Evolutionary conservation across 1,140 invertebrate species (phyloP).

Genomic region (Panagrolaimus sp.): DNA sequence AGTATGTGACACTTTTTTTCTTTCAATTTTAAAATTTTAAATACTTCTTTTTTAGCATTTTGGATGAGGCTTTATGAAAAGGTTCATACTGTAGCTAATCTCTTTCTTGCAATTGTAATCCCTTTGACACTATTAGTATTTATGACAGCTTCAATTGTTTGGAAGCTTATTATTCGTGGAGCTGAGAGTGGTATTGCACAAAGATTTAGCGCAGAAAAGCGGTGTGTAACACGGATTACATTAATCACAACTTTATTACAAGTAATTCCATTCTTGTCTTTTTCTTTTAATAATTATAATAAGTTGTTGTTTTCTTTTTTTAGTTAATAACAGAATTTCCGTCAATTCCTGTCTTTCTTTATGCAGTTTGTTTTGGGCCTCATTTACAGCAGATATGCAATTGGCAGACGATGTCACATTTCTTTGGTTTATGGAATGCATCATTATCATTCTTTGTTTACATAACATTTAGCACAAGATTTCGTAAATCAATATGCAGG

Average conservation of each 20-base stretch:
- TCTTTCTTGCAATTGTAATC: slow-evolving; percentile 48
- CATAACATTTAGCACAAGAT: slow-evolving; percentile 45
- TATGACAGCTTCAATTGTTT: slow-evolving; percentile 46
- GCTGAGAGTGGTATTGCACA: slow-evolving; percentile 18
- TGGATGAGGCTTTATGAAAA: slow-evolving; percentile 36
- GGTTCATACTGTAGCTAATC: slow-evolving; percentile 43
- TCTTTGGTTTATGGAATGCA: slow-evolving; percentile 50
- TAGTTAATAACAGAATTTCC: slow-evolving; percentile 46
- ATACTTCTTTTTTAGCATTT: slow-evolving; percentile 30
- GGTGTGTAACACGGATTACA: slow-evolving; percentile 50
- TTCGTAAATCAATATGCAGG: slow-evolving; percentile 40
- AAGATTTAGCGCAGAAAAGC: slow-evolving; percentile 41
- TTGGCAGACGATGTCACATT: slow-evolving; percentile 47
- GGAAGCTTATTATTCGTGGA: slow-evolving; percentile 33
- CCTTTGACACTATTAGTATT: slow-evolving; percentile 45
- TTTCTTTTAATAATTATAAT: background rate
- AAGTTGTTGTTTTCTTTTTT: slow-evolving; percentile 18
- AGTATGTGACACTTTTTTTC: slow-evolving; percentile 25
- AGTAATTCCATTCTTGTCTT: slow-evolving; percentile 14
- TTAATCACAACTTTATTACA: slow-evolving; percentile 48
- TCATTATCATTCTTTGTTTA: slow-evolving; percentile 54
- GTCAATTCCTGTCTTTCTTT: slow-evolving; percentile 44
- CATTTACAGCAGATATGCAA: slow-evolving; percentile 30
- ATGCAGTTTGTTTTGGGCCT: slow-evolving; percentile 38
- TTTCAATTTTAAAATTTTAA: background rate